A percentile compares a stretch with the other conserved stretches of the same genome.
Conservation (phyloP, 2,113 vertebrate genomes). For the Podocnemis expansa region DNA sequence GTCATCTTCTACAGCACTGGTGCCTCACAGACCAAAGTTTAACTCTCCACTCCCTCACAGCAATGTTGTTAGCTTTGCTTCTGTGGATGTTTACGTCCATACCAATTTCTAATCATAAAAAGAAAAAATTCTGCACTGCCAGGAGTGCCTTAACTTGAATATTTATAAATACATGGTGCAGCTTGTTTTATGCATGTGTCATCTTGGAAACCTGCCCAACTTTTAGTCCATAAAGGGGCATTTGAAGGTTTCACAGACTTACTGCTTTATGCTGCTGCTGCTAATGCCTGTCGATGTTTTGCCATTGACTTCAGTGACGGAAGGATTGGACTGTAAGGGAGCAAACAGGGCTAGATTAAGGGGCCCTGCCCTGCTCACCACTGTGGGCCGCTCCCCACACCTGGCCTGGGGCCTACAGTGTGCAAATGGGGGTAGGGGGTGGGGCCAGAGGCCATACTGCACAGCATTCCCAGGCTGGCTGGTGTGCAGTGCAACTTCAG, state of each 20-base stretch:
- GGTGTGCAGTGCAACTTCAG: too few relatives aligned
- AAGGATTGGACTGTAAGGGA: background rate
- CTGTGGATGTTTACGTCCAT: background rate
- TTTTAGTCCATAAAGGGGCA: background rate
- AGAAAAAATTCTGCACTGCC: background rate
- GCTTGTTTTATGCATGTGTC: slow-evolving; percentile 42
- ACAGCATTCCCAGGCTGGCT: too few relatives aligned
- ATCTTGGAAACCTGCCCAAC: background rate
- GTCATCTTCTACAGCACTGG: background rate
- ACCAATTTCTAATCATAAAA: slow-evolving; percentile 15
- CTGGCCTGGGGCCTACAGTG: too few relatives aligned
- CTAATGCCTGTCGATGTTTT: slow-evolving; percentile 16
- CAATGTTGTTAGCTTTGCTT: background rate
- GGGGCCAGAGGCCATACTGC: too few relatives aligned
- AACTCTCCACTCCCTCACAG: background rate
- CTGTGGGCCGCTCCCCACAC: too few relatives aligned
- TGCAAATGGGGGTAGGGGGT: too few relatives aligned
- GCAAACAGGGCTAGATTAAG: background rate
- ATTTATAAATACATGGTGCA: slow-evolving; percentile 20
- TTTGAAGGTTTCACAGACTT: slow-evolving; percentile 10
- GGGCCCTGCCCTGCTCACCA: too few relatives aligned
- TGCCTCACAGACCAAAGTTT: background rate
- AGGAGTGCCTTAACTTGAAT: slow-evolving; percentile 12
- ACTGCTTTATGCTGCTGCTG: background rate
- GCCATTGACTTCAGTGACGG: slow-evolving; percentile 8